These are phyloP conservation scores for Carcina quercana DNA, from an alignment of 2,888 invertebrate genomes.

Conservation along the genomic window DNA sequence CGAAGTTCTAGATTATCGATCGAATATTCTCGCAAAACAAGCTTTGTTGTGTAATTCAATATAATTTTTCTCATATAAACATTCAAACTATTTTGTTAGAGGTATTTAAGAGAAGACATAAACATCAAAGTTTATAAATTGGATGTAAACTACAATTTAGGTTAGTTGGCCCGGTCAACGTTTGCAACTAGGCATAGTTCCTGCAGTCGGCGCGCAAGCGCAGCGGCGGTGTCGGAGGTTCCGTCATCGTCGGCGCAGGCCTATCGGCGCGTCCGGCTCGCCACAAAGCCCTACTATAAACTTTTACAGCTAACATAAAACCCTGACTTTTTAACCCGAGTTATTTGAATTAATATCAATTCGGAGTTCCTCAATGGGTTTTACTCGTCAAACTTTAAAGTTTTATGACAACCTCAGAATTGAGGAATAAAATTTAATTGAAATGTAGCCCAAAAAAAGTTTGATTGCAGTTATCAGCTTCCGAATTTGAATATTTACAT, in stretches of 20 bases:
- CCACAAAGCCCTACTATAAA: slow-evolving; percentile 73
- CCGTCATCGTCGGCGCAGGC: slow-evolving; percentile 47
- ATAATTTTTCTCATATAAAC: too few species aligned
- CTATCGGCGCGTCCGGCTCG: slow-evolving; percentile 68
- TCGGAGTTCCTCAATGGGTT: slow-evolving; percentile 73
- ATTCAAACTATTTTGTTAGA: not conserved
- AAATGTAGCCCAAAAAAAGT: slow-evolving; percentile 66
- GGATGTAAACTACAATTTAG: not conserved
- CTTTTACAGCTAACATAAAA: slow-evolving; percentile 72
- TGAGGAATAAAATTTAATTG: slow-evolving; percentile 74
- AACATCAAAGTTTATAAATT: too few species aligned
- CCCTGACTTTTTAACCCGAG: slow-evolving; percentile 73
- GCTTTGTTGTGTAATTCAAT: too few species aligned
- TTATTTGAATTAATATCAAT: slow-evolving; percentile 76
- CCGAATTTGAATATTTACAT: slow-evolving; percentile 74
- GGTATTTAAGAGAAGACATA: too few species aligned
- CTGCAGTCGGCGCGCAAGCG: slow-evolving; percentile 18
- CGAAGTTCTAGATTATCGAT: too few species aligned
- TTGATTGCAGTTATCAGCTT: slow-evolving; percentile 72
- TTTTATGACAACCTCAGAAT: slow-evolving; percentile 70
- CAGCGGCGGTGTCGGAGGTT: slow-evolving; percentile 32
- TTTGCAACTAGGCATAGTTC: too few species aligned
- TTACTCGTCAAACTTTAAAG: slow-evolving; percentile 72
- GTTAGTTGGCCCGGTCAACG: too few species aligned
- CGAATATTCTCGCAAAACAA: too few species aligned